A percentile compares a stretch with the other conserved stretches of the same genome.
These are phyloP conservation scores for Protonibea diacanthus DNA, from an alignment of 2,797 vertebrate species.

Conservation along the genomic window DNA sequence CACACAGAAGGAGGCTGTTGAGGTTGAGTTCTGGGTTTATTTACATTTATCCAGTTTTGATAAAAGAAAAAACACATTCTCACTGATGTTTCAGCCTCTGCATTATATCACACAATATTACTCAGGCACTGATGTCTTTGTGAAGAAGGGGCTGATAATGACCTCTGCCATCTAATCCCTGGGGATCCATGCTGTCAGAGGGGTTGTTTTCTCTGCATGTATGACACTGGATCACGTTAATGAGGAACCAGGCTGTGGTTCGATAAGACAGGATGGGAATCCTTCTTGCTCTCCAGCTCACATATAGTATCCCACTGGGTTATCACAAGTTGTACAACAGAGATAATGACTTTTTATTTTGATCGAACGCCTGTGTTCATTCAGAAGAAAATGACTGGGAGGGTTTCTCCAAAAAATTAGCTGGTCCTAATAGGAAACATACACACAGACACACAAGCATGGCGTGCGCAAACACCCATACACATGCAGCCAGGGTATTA, in stretches of 20 bases:
- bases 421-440: conserved; percentile 76
- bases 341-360: conserved; percentile 51
- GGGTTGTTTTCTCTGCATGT: conserved; percentile 55
- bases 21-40: conserved; percentile 24
- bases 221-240: conserved; percentile 64
- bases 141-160: conserved; percentile 55
- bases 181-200: conserved; percentile 56
- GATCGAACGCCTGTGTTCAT: conserved; percentile 24
- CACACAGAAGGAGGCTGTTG: conserved; percentile 6
- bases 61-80: conserved; percentile 44
- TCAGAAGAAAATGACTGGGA: conserved; percentile 63
- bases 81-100: conserved; percentile 24
- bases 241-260: conserved; percentile 55
- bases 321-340: conserved; percentile 44
- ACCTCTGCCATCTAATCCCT: conserved; percentile 63
- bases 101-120: conserved; percentile 52
- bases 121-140: conserved; percentile 49
- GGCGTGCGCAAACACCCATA: conserved; percentile 34
- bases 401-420: conserved; percentile 74
- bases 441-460: conserved; percentile 49
- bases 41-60: conserved; percentile 30
- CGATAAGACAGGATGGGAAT: conserved; percentile 47
- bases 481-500: conserved; percentile 46
- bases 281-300: conserved; percentile 15
- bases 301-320: conserved; percentile 41